These are phyloP conservation scores for Melinaea menophilus DNA, from an alignment of 2,888 invertebrate genomes.

Conservation along the genomic window DNA sequence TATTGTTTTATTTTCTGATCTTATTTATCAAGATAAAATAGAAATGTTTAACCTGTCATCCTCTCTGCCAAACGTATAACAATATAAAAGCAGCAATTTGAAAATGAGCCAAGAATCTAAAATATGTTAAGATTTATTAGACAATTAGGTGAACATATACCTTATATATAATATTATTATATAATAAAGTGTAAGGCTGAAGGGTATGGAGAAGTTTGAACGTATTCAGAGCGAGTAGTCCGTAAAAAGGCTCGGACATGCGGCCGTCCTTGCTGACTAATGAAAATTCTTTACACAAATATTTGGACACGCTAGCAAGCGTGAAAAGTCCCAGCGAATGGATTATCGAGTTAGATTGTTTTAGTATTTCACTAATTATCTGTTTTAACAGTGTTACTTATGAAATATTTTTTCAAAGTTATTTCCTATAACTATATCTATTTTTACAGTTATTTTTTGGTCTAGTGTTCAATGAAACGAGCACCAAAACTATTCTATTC, in stretches of 20 bases:
- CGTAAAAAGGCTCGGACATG: slow-evolving; percentile 31
- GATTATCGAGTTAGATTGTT: slow-evolving; percentile 14
- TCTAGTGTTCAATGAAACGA: not conserved
- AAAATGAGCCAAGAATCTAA: slow-evolving; percentile 23
- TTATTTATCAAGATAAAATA: slow-evolving; percentile 12
- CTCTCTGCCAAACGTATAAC: slow-evolving; percentile 30
- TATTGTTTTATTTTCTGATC: not conserved
- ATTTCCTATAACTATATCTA: not conserved
- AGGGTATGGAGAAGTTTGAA: slow-evolving; percentile 14
- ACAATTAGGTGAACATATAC: not conserved
- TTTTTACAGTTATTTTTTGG: not conserved
- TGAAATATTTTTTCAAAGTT: not conserved
- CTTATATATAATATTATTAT: not conserved
- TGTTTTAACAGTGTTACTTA: not conserved
- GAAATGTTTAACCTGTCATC: slow-evolving; percentile 27
- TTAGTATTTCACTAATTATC: slow-evolving; percentile 9
- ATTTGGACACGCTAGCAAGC: slow-evolving; percentile 33
- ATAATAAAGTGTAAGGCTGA: not conserved
- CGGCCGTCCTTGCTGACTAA: slow-evolving; percentile 36
- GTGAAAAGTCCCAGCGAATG: slow-evolving; percentile 34
- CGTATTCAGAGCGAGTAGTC: slow-evolving; percentile 22
- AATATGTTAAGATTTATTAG: slow-evolving; percentile 10
- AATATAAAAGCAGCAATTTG: slow-evolving; percentile 29
- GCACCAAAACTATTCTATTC: too few species aligned
- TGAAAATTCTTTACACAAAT: slow-evolving; percentile 43